phyloP scores from a whole-genome alignment of 2,113 vertebrate species.

The Sialia sialis region DNA sequence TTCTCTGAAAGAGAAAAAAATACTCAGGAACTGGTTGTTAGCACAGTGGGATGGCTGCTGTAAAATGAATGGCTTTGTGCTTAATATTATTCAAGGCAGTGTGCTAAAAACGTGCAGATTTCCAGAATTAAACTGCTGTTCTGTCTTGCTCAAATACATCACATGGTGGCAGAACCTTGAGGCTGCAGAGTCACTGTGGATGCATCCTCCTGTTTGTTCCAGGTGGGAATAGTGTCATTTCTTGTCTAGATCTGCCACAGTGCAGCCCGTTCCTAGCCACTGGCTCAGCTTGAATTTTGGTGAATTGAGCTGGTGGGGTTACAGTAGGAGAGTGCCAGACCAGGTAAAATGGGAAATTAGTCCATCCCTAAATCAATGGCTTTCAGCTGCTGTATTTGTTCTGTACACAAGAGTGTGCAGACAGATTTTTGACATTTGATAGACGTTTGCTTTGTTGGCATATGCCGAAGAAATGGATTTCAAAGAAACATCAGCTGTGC shows the following conservation, averaged over 20 bases:
- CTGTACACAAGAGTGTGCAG: neutral
- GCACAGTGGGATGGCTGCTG: neutral
- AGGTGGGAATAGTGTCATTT: neutral
- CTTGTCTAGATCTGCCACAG: neutral
- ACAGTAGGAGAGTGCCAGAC: neutral
- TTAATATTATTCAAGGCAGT: neutral
- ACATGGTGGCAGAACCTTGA: neutral
- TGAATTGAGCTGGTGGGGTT: neutral
- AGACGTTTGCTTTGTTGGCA: neutral
- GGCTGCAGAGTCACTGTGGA: neutral
- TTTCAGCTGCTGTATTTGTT: neutral
- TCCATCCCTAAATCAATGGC: neutral
- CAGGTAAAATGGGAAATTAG: neutral
- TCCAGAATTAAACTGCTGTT: neutral
- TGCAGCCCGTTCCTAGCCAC: neutral
- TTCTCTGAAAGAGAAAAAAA: neutral
- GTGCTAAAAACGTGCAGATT: fast-evolving
- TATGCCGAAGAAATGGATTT: neutral
- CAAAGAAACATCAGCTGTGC: neutral
- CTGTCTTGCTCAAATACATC: neutral
- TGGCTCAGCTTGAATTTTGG: neutral
- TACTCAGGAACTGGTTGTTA: neutral
- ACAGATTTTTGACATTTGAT: neutral
- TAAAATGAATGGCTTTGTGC: neutral
- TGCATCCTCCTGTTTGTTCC: neutral